Conservation (phyloP, 1,140 invertebrate genomes). For the Aleiodes sp. region DNA sequence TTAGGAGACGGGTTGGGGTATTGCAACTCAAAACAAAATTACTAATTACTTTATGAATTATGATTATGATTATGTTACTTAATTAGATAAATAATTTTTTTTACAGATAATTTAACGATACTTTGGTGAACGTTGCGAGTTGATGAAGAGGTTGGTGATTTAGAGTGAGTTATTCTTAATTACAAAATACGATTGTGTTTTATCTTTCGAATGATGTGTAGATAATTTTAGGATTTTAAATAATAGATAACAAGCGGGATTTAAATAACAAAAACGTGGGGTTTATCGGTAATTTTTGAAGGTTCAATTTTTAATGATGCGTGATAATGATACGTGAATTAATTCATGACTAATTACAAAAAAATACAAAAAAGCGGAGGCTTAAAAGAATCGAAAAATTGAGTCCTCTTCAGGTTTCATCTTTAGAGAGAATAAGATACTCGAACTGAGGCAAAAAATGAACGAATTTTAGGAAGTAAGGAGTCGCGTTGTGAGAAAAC, state of each 20-base stretch:
- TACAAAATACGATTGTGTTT: too few relatives aligned
- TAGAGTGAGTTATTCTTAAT: too few relatives aligned
- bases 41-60: slow-evolving; percentile 39
- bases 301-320: not conserved
- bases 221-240: too few relatives aligned
- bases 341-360: slow-evolving; percentile 1
- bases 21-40: slow-evolving; percentile 57
- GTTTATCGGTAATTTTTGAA: not conserved
- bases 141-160: too few relatives aligned
- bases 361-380: slow-evolving; percentile 4
- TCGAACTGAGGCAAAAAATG: not conserved
- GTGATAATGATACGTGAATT: not conserved
- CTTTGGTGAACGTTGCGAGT: not conserved
- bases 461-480: not conserved
- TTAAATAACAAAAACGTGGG: too few relatives aligned
- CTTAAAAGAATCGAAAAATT: not conserved
- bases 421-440: too few relatives aligned
- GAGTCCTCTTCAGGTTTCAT: too few relatives aligned
- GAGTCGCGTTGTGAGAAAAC: too few relatives aligned
- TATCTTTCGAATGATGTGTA: too few relatives aligned
- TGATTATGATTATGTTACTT: not conserved
- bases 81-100: not conserved
- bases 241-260: too few relatives aligned
- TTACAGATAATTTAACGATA: not conserved
- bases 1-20: slow-evolving; percentile 57